A percentile compares a stretch with the other conserved stretches of the same genome.
phyloP scores from a whole-genome alignment of 2,797 vertebrate species.

The Craterocephalus amniculus region DNA sequence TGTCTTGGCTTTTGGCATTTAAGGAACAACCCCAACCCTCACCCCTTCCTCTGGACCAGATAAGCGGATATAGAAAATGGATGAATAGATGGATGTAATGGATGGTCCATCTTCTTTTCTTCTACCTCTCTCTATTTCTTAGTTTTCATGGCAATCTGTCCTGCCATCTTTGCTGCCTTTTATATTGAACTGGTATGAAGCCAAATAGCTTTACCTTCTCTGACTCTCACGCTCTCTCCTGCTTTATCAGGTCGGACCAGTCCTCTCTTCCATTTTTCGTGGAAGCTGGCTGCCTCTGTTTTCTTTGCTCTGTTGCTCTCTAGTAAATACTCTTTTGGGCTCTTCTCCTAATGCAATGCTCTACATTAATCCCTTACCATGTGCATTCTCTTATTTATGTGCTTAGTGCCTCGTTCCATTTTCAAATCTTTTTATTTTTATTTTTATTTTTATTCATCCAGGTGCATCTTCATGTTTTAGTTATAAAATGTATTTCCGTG shows the following conservation, averaged over 20 bases:
- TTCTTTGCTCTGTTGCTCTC: constrained; percentile 54
- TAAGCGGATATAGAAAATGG: constrained; percentile 19
- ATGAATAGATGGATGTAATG: constrained; percentile 23
- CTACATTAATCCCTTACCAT: constrained; percentile 30
- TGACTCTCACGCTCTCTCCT: constrained; percentile 33
- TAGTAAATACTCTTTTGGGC: constrained; percentile 71
- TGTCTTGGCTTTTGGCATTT: not conserved
- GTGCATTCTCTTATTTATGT: constrained; percentile 15
- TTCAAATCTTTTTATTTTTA: constrained; percentile 3
- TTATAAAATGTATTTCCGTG: constrained; percentile 23
- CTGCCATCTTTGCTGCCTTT: constrained; percentile 46
- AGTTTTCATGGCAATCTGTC: constrained; percentile 50
- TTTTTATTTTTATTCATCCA: not conserved
- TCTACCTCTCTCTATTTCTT: constrained; percentile 19
- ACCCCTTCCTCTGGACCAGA: not conserved
- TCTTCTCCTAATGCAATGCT: constrained; percentile 53
- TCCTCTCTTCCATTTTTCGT: constrained; percentile 24
- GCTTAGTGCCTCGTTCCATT: not conserved
- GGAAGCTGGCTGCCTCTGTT: constrained; percentile 45
- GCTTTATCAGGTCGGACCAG: constrained; percentile 45
- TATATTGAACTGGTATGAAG: constrained; percentile 51
- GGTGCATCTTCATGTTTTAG: not conserved
- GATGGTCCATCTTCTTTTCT: constrained; percentile 20
- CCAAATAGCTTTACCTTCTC: constrained; percentile 54
- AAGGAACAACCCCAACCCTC: not conserved